Conservation (phyloP, 2,888 invertebrate species). For the Endomychus coccineus region DNA sequence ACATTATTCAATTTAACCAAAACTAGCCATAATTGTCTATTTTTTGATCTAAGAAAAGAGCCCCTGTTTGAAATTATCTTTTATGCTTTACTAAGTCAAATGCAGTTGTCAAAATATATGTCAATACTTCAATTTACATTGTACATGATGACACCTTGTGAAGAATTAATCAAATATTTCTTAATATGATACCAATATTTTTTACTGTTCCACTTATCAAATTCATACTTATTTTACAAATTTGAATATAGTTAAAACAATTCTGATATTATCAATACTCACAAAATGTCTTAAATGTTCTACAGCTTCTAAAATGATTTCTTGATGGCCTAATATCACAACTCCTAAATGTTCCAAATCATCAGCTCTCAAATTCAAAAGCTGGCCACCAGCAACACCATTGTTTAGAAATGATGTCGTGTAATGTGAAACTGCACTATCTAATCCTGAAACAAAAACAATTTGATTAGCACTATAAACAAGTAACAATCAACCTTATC, state of each 20-base stretch:
- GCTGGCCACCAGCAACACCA: constrained; percentile 71
- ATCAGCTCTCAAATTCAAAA: constrained; percentile 78
- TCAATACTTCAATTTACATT: too few species aligned
- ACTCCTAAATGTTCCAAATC: constrained; percentile 85
- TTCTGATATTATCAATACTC: constrained; percentile 38
- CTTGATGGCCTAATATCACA: constrained; percentile 84
- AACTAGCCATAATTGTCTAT: too few species aligned
- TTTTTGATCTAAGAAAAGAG: too few species aligned
- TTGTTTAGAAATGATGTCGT: constrained; percentile 73
- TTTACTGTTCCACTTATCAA: too few species aligned
- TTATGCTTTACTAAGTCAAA: too few species aligned
- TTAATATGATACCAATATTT: too few species aligned
- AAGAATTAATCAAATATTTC: too few species aligned
- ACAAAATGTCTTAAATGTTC: constrained; percentile 85
- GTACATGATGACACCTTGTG: too few species aligned
- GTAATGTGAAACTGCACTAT: constrained; percentile 71
- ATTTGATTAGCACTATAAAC: background rate
- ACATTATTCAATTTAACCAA: too few species aligned
- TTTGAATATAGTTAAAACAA: background rate
- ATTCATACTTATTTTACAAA: background rate
- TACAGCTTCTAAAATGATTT: constrained; percentile 85
- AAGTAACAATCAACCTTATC: too few species aligned
- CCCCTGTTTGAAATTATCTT: too few species aligned
- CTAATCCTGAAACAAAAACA: constrained; percentile 55
- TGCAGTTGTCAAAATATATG: too few species aligned